Evolutionary conservation across 2,888 invertebrate genomes (phyloP).

Genomic region (Lucinisca nassula): DNA sequence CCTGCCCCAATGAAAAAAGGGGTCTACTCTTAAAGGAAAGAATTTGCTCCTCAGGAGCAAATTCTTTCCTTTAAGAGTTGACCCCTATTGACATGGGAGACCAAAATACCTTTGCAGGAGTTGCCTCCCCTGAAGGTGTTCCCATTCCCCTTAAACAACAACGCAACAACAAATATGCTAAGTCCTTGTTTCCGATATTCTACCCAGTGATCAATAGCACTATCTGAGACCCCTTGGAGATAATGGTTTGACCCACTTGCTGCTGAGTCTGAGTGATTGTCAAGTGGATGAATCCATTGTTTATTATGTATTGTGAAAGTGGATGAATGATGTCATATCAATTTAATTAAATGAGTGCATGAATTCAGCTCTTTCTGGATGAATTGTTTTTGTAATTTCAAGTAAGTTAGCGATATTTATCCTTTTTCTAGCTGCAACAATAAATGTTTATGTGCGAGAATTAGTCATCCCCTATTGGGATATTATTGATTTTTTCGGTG

Average conservation of each 20-base stretch:
- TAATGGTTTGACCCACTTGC: constrained; percentile 29
- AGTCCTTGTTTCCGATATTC: too few species aligned
- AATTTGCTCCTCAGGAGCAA: too few species aligned
- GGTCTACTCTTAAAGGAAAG: too few species aligned
- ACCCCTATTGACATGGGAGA: too few species aligned
- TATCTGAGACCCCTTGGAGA: background rate
- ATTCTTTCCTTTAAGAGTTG: too few species aligned
- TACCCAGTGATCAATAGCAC: background rate
- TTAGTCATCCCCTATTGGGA: background rate
- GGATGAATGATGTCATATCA: background rate
- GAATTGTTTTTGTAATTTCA: background rate
- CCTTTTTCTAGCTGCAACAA: background rate
- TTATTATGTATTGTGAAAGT: background rate
- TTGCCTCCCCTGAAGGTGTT: too few species aligned
- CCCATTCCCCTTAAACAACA: too few species aligned
- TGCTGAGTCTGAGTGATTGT: constrained; percentile 28
- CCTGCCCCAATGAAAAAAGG: too few species aligned
- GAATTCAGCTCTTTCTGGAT: background rate
- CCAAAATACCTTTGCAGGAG: too few species aligned
- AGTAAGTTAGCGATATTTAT: background rate
- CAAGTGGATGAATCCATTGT: constrained; percentile 36
- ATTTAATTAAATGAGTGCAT: background rate
- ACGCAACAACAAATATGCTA: too few species aligned
- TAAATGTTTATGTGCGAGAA: background rate
- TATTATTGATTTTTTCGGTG: constrained; percentile 7